phyloP scores from a whole-genome alignment of 2,888 invertebrate genomes.

The Troglohyphantes excavatus region DNA sequence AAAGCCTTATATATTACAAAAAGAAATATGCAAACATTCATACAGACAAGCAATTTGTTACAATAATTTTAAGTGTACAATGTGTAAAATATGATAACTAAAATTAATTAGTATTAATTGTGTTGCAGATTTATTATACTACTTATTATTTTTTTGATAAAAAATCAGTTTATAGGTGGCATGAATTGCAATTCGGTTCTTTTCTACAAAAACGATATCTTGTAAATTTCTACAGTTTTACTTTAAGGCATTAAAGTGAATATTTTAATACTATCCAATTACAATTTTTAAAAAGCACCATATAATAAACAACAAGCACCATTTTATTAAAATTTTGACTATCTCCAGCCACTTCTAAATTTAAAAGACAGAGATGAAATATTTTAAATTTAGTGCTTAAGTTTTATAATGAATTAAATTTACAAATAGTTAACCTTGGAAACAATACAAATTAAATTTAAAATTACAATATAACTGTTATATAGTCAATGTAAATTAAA shows the following conservation, averaged over 20 bases:
- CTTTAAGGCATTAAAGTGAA: slow-evolving; percentile 42
- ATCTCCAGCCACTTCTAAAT: slow-evolving; percentile 10
- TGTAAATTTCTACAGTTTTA: slow-evolving; percentile 18
- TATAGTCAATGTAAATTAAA: too few species aligned
- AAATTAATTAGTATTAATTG: too few species aligned
- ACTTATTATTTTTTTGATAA: too few species aligned
- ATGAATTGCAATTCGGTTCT: background rate
- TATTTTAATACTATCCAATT: slow-evolving; percentile 38
- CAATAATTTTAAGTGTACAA: background rate
- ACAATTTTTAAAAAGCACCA: slow-evolving; percentile 63
- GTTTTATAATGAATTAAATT: too few species aligned
- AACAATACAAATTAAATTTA: too few species aligned
- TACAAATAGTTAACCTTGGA: too few species aligned
- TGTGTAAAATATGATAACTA: too few species aligned
- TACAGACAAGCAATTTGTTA: background rate
- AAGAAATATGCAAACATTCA: background rate
- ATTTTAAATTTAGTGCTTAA: slow-evolving; percentile 1
- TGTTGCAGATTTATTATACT: too few species aligned
- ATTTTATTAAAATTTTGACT: slow-evolving; percentile 24
- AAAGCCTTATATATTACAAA: background rate
- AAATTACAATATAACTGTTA: too few species aligned
- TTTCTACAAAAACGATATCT: slow-evolving; percentile 12
- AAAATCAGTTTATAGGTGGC: background rate
- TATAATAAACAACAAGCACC: slow-evolving; percentile 58
- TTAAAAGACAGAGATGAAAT: background rate